A percentile compares a stretch with the other conserved stretches of the same genome.
Evolutionary conservation across 2,888 invertebrate species (phyloP).

Genomic region (Chironomus riparius): DNA sequence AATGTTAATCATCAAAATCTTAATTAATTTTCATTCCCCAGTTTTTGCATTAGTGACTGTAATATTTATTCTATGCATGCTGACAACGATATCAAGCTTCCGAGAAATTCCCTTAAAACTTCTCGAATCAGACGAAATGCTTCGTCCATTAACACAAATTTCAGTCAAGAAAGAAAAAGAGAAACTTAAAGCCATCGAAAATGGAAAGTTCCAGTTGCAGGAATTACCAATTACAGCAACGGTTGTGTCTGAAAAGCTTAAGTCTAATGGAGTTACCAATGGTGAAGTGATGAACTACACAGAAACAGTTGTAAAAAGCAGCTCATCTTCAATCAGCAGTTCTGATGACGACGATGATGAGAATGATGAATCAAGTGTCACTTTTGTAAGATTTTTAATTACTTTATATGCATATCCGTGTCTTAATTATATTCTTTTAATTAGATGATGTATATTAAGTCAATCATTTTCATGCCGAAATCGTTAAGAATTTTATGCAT

Average conservation of each 20-base stretch:
- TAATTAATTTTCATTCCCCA: background rate
- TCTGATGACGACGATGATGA: conserved; percentile 7
- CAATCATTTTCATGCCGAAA: conserved; percentile 51
- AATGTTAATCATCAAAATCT: too few relatives aligned
- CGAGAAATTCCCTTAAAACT: conserved; percentile 48
- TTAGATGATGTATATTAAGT: conserved; percentile 43
- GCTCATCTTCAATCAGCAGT: conserved; percentile 6
- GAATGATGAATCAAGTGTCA: background rate
- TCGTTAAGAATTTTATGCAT: conserved; percentile 50
- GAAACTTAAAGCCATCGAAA: conserved; percentile 37
- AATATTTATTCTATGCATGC: conserved; percentile 48
- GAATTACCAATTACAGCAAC: background rate
- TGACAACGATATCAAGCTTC: conserved; percentile 50
- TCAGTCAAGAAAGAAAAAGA: conserved; percentile 37
- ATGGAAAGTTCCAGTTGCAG: conserved; percentile 36
- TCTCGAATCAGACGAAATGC: conserved; percentile 38
- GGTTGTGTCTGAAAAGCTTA: background rate
- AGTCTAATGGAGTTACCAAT: background rate
- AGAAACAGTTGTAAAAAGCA: background rate
- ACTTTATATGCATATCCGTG: too few relatives aligned
- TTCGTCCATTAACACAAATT: conserved; percentile 37
- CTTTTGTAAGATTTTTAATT: background rate
- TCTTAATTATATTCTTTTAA: too few relatives aligned
- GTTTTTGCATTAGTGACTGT: conserved; percentile 48
- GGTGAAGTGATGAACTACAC: background rate